Evolutionary conservation across 2,888 invertebrate species (phyloP).

Genomic region (Operophtera brumata): DNA sequence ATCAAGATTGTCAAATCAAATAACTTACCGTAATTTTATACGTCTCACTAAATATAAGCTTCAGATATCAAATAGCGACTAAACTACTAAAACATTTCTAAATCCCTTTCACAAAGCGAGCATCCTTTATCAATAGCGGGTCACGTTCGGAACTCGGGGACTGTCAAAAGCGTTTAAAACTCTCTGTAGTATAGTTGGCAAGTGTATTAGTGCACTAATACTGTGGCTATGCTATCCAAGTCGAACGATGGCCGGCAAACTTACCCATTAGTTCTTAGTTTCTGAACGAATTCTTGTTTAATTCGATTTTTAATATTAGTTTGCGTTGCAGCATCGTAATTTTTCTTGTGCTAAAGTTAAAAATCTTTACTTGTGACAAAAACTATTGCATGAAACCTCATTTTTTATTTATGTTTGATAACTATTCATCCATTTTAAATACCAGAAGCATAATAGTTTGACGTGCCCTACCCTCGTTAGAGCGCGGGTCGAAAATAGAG

Average conservation of each 20-base stretch:
- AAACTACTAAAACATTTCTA: constrained; percentile 23
- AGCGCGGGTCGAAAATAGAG: constrained; percentile 30
- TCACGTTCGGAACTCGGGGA: constrained; percentile 54
- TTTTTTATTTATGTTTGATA: neutral
- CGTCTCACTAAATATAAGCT: neutral
- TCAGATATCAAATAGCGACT: constrained; percentile 24
- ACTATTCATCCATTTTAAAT: constrained; percentile 13
- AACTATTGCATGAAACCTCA: neutral
- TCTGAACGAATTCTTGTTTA: constrained; percentile 19
- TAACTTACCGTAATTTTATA: neutral
- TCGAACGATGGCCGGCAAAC: constrained; percentile 44
- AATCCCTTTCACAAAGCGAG: constrained; percentile 29
- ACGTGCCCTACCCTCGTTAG: constrained; percentile 35
- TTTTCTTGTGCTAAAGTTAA: neutral
- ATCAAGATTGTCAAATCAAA: neutral
- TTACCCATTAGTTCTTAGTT: constrained; percentile 26
- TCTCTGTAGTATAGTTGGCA: constrained; percentile 54
- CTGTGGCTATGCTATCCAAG: constrained; percentile 21
- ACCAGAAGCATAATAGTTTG: constrained; percentile 32
- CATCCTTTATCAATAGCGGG: constrained; percentile 50
- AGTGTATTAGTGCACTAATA: constrained; percentile 63
- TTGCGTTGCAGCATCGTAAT: neutral
- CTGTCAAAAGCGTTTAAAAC: constrained; percentile 66
- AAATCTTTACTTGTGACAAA: too few relatives aligned
- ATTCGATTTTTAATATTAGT: constrained; percentile 10